phyloP scores from a whole-genome alignment of 2,113 vertebrate genomes.

The Brienomyrus brachyistius region DNA sequence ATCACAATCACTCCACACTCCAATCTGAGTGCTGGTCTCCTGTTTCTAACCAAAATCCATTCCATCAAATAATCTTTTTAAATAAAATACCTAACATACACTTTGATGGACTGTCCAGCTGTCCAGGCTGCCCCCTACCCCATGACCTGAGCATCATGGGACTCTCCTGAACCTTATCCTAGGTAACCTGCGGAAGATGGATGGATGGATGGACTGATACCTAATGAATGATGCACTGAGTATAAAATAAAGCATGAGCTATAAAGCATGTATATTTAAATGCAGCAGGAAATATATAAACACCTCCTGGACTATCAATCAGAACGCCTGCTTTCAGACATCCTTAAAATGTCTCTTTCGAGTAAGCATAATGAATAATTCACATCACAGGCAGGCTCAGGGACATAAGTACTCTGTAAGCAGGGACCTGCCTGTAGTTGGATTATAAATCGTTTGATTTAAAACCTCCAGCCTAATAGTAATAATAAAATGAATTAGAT shows the following conservation, averaged over 20 bases:
- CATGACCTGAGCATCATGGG: background rate
- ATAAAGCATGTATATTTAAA: background rate
- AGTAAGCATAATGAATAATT: conserved; percentile 4
- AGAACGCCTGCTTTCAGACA: background rate
- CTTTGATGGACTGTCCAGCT: background rate
- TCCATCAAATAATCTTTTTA: background rate
- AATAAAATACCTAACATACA: background rate
- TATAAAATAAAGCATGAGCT: background rate
- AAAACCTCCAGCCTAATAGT: background rate
- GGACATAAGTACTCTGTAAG: background rate
- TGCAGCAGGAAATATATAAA: background rate
- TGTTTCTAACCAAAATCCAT: background rate
- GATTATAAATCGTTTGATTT: conserved; percentile 5
- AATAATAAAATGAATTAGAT: background rate
- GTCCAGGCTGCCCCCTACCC: background rate
- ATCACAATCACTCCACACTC: background rate
- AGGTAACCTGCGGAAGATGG: background rate
- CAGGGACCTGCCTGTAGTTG: background rate
- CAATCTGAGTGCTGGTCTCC: background rate
- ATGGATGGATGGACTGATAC: background rate
- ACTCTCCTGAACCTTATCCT: background rate
- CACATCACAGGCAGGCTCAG: background rate
- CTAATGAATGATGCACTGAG: background rate
- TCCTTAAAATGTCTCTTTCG: conserved; percentile 3
- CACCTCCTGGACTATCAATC: background rate